Conservation (phyloP, 2,888 invertebrate genomes). For the Eilema caniola region DNA sequence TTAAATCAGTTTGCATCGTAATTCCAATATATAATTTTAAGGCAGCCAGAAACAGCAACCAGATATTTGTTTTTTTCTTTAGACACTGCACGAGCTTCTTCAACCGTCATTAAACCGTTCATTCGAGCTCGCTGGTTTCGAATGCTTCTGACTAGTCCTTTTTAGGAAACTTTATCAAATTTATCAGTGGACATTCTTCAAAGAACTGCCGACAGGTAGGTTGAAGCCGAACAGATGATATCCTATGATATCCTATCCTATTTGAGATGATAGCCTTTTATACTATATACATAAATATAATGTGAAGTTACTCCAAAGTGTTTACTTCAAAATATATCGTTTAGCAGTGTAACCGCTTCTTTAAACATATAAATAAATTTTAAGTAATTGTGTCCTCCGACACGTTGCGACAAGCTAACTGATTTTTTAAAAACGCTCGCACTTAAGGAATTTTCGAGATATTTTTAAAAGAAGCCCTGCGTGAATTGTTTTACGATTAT, state of each 20-base stretch:
- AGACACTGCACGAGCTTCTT: neutral
- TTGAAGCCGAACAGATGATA: too few species aligned
- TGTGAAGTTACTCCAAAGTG: neutral
- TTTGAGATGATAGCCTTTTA: too few species aligned
- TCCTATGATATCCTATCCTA: too few species aligned
- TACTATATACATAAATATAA: neutral
- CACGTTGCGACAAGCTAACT: constrained; percentile 48
- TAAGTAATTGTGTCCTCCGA: constrained; percentile 69
- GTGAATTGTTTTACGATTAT: constrained; percentile 58
- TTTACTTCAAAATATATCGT: constrained; percentile 15
- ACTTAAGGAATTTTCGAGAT: constrained; percentile 19
- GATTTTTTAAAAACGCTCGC: constrained; percentile 43
- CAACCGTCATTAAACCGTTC: neutral
- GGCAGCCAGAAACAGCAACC: neutral
- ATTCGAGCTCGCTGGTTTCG: neutral
- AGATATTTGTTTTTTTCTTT: neutral
- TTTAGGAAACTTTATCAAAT: neutral
- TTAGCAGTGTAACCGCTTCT: constrained; percentile 51
- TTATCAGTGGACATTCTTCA: neutral
- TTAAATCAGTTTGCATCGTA: neutral
- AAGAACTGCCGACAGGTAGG: too few species aligned
- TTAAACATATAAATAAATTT: constrained; percentile 75
- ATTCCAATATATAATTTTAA: neutral
- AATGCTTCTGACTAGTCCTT: constrained; percentile 1
- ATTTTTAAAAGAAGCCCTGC: constrained; percentile 19